These are phyloP conservation scores for Mesembrinibis cayennensis DNA, from an alignment of 2,113 vertebrate genomes.

Conservation along the genomic window DNA sequence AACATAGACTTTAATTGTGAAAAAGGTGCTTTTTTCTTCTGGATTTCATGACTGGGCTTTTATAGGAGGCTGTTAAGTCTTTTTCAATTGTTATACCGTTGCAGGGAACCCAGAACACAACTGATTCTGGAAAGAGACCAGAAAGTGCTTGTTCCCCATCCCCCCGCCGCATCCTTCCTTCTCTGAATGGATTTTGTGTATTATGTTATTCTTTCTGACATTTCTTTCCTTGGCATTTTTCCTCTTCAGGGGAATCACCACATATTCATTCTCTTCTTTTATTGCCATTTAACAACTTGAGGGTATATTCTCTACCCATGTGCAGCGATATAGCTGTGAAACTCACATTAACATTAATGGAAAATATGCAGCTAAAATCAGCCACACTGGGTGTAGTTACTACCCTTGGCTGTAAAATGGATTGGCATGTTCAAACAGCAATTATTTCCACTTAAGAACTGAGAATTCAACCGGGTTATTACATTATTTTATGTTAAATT, in stretches of 20 bases:
- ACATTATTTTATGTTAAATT: not conserved
- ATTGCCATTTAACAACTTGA: not conserved
- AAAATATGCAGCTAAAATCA: not conserved
- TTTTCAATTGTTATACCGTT: not conserved
- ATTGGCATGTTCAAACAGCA: not conserved
- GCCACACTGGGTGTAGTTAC: not conserved
- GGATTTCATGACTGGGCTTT: not conserved
- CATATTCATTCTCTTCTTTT: not conserved
- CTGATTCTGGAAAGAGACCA: not conserved
- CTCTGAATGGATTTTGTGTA: not conserved
- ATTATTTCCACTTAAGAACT: conserved; percentile 1
- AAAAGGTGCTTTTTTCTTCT: not conserved
- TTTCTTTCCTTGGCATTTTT: conserved; percentile 18
- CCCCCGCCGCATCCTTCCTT: not conserved
- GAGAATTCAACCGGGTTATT: not conserved
- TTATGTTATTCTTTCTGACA: not conserved
- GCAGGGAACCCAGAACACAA: not conserved
- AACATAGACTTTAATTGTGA: not conserved
- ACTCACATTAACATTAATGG: not conserved
- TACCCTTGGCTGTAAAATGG: not conserved
- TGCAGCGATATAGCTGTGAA: not conserved
- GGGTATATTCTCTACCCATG: not conserved
- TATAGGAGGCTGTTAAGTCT: not conserved
- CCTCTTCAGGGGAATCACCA: not conserved
- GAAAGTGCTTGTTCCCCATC: not conserved